Evolutionary conservation across 2,113 vertebrate genomes (phyloP).

Genomic region (Vulpes vulpes): DNA sequence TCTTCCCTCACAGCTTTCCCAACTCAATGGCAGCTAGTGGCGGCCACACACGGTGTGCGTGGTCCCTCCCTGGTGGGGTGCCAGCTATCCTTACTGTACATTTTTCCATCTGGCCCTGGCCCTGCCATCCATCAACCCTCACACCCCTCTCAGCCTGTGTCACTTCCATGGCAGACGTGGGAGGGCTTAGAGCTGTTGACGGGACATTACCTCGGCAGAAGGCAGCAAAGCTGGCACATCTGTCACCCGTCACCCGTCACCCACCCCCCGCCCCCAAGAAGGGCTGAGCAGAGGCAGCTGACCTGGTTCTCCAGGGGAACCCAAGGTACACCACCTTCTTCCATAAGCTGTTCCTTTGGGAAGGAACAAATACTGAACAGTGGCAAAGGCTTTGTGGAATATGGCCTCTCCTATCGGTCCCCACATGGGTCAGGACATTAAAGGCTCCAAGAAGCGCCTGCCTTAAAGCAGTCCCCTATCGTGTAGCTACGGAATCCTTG

Average conservation of each 20-base stretch:
- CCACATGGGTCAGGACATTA: neutral
- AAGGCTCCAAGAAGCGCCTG: neutral
- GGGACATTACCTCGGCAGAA: neutral
- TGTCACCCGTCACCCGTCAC: neutral
- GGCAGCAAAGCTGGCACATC: neutral
- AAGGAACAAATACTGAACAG: neutral
- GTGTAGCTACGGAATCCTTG: neutral
- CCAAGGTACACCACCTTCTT: neutral
- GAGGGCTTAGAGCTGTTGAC: neutral
- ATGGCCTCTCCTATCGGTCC: neutral
- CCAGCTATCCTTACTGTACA: neutral
- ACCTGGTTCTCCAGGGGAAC: neutral
- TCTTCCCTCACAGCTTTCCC: neutral
- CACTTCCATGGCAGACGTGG: neutral
- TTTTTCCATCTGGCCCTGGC: neutral
- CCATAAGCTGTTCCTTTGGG: neutral
- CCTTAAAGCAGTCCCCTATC: neutral
- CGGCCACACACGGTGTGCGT: rapidly evolving
- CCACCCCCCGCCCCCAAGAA: neutral
- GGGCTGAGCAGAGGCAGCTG: neutral
- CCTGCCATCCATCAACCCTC: neutral
- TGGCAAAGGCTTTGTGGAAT: neutral
- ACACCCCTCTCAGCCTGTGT: neutral
- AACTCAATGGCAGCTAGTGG: neutral
- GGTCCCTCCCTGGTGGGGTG: neutral